Percentiles rank a stretch among this genome's conserved stretches.
Evolutionary conservation across 2,888 invertebrate genomes (phyloP).

Genomic region (Cerastis rubricosa): DNA sequence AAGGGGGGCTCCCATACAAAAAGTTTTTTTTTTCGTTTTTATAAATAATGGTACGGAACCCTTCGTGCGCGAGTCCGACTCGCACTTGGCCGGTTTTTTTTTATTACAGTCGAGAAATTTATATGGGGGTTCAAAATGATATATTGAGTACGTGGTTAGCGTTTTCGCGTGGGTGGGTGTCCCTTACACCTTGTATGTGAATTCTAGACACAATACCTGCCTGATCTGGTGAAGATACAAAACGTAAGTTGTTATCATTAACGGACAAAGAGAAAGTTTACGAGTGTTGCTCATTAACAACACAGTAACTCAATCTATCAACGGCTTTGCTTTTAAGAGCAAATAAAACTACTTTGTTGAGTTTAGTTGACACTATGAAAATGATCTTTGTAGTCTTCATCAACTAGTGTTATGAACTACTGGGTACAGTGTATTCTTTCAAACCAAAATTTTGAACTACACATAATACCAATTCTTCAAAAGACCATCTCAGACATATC

Average conservation of each 20-base stretch:
- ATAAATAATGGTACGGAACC: too few species aligned
- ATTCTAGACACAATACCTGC: neutral
- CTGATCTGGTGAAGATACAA: neutral
- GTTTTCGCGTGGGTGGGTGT: too few species aligned
- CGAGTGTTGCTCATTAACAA: slow-evolving; percentile 39
- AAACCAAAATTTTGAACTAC: too few species aligned
- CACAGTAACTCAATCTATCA: slow-evolving; percentile 37
- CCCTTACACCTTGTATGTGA: too few species aligned
- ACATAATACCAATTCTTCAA: neutral
- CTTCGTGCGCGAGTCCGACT: too few species aligned
- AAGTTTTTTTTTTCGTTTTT: too few species aligned
- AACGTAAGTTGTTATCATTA: slow-evolving; percentile 6
- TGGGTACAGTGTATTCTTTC: neutral
- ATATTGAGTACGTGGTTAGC: too few species aligned
- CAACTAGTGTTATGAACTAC: neutral
- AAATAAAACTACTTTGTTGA: slow-evolving; percentile 29
- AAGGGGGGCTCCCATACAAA: too few species aligned
- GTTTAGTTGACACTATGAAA: neutral
- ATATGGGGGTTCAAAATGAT: too few species aligned
- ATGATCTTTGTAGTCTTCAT: neutral
- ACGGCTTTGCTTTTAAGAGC: slow-evolving; percentile 13
- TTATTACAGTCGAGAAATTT: too few species aligned
- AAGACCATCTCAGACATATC: too few species aligned
- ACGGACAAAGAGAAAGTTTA: slow-evolving; percentile 13
- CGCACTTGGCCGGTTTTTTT: too few species aligned